phyloP scores from a whole-genome alignment of 2,113 vertebrate genomes.

The Seriola aureovittata region DNA sequence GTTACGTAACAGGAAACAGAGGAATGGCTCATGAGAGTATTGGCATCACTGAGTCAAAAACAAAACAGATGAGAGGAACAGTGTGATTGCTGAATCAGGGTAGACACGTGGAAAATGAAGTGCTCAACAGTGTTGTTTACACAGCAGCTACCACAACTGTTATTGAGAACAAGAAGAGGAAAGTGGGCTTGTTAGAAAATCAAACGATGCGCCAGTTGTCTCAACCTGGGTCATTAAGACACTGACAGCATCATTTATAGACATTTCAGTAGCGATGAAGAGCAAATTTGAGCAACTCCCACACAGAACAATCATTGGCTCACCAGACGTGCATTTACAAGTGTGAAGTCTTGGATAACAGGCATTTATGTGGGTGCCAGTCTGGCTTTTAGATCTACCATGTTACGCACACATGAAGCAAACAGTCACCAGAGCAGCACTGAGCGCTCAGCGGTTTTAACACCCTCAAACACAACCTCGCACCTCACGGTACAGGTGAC shows the following conservation, averaged over 20 bases:
- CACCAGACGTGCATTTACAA: constrained; percentile 40
- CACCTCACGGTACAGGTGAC: not conserved
- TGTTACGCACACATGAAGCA: not conserved
- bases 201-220: not conserved
- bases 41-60: constrained; percentile 24
- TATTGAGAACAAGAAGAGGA: not conserved
- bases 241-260: constrained; percentile 22
- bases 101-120: constrained; percentile 16
- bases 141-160: not conserved
- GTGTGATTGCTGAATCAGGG: constrained; percentile 15
- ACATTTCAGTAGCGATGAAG: not conserved
- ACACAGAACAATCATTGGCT: constrained; percentile 7
- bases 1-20: constrained; percentile 42
- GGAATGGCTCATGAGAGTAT: not conserved
- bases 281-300: constrained; percentile 8
- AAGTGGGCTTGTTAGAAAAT: not conserved
- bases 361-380: constrained; percentile 15
- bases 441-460: not conserved
- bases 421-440: not conserved
- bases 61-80: constrained; percentile 44
- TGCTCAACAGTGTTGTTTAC: constrained; percentile 1
- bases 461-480: constrained; percentile 12
- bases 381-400: constrained; percentile 20
- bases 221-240: constrained; percentile 4
- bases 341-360: constrained; percentile 53